Conservation (phyloP, 2,797 vertebrate species). For the Picus viridis region DNA sequence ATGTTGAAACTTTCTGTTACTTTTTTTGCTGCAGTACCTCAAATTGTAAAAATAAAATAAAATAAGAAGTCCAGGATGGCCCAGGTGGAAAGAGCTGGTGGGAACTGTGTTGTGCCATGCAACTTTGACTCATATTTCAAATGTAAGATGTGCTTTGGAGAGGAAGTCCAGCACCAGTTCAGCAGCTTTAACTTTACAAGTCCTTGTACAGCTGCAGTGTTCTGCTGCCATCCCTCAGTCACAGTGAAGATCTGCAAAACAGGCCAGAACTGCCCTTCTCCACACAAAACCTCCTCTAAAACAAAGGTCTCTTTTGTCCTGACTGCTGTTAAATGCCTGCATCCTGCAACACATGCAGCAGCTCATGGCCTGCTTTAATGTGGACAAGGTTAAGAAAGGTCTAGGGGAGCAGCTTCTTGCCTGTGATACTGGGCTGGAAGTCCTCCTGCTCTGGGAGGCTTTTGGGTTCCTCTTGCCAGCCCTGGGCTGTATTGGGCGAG, state of each 20-base stretch:
- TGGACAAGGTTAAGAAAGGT: neutral
- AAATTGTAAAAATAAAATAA: neutral
- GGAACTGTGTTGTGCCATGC: neutral
- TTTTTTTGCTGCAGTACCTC: neutral
- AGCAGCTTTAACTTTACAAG: neutral
- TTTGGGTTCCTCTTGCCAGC: neutral
- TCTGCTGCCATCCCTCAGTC: neutral
- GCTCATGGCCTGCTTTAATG: neutral
- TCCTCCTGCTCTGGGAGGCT: neutral
- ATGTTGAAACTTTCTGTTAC: neutral
- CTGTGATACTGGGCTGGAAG: neutral
- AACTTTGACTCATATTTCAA: neutral
- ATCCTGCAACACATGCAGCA: neutral
- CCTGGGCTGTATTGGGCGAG: neutral
- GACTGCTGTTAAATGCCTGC: neutral
- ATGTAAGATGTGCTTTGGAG: neutral
- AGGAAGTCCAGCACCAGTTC: neutral
- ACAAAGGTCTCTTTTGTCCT: neutral
- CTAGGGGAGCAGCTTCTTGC: neutral
- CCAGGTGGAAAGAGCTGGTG: neutral
- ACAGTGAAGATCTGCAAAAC: neutral
- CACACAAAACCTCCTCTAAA: neutral
- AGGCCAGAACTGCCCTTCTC: neutral
- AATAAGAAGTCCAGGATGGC: neutral
- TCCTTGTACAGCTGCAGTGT: neutral